Evolutionary conservation across 2,888 invertebrate genomes (phyloP).

Genomic region (Tineola bisselliella): DNA sequence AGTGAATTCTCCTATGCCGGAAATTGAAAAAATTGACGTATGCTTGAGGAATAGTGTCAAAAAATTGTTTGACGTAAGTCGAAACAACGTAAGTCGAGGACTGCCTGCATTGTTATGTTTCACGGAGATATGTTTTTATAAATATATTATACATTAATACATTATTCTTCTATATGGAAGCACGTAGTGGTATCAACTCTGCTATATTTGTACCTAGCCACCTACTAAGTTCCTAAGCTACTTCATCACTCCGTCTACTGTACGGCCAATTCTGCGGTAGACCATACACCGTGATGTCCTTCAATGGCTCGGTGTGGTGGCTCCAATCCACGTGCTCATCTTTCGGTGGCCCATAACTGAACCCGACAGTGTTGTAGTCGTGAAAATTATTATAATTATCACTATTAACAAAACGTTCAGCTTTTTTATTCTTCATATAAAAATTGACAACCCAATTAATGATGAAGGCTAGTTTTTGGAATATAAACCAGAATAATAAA

Average conservation of each 20-base stretch:
- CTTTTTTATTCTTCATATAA: constrained; percentile 36
- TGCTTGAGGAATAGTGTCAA: too few relatives aligned
- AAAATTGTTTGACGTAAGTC: too few relatives aligned
- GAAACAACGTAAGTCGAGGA: too few relatives aligned
- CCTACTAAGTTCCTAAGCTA: background rate
- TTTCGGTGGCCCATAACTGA: constrained; percentile 50
- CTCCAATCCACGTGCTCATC: constrained; percentile 1
- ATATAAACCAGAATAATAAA: constrained; percentile 44
- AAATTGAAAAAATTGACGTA: too few relatives aligned
- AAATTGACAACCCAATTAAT: constrained; percentile 44
- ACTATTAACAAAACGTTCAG: background rate
- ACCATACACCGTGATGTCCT: constrained; percentile 28
- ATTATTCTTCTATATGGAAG: background rate
- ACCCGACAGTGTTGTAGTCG: constrained; percentile 53
- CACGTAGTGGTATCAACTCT: too few relatives aligned
- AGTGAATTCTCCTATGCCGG: too few relatives aligned
- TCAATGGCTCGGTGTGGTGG: background rate
- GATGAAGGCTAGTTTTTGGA: constrained; percentile 50
- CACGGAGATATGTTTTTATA: too few relatives aligned
- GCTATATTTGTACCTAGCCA: too few relatives aligned
- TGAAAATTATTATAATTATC: constrained; percentile 17
- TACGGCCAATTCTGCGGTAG: constrained; percentile 29
- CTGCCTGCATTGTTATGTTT: too few relatives aligned
- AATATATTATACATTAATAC: background rate
- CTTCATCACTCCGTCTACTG: constrained; percentile 2